A percentile compares a stretch with the other conserved stretches of the same genome.
Evolutionary conservation across 2,113 vertebrate species (phyloP).

Genomic region (Serinus canaria): DNA sequence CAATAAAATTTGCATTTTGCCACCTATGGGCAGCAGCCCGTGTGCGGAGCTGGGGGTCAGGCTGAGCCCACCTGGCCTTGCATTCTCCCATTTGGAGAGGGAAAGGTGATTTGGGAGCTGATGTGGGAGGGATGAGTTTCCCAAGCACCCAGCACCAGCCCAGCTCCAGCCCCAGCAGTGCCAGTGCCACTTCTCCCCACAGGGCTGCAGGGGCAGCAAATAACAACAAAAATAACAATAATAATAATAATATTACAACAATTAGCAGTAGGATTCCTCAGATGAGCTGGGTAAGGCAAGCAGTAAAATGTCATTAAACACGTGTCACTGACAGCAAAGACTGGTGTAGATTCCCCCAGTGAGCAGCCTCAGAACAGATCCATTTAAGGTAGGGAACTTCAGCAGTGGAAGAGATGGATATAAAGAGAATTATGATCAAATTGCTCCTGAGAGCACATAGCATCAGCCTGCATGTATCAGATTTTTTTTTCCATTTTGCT

Average conservation of each 20-base stretch:
- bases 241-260: neutral
- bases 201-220: neutral
- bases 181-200: neutral
- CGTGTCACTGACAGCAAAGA: neutral
- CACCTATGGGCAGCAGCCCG: neutral
- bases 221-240: neutral
- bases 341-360: neutral
- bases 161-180: neutral
- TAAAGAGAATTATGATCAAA: slow-evolving; percentile 18
- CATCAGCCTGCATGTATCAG: neutral
- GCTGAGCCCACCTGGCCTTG: neutral
- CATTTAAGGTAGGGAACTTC: neutral
- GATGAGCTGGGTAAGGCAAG: neutral
- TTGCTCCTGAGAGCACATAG: neutral
- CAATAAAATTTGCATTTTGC: slow-evolving; percentile 20
- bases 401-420: neutral
- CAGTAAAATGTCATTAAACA: slow-evolving; percentile 1
- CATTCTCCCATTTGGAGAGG: accelerated
- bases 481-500: neutral
- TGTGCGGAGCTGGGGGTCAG: accelerated
- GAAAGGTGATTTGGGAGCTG: neutral
- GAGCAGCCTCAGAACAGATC: neutral
- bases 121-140: accelerated
- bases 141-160: accelerated
- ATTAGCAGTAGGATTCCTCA: neutral